These are phyloP conservation scores for Apteryx mantelli DNA, from an alignment of 2,113 vertebrate genomes.

Conservation along the genomic window DNA sequence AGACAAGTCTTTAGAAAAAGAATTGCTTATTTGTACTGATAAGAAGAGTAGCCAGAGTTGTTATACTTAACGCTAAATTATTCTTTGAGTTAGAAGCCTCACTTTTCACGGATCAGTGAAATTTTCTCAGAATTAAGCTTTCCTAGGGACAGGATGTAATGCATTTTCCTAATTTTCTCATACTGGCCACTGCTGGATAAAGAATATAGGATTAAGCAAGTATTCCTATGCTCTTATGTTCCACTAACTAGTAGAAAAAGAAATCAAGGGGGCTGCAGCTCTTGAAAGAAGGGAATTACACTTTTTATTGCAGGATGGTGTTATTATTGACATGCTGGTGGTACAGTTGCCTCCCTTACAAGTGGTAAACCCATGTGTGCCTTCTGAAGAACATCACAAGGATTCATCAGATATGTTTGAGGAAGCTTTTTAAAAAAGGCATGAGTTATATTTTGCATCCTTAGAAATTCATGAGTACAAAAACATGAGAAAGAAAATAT, in stretches of 20 bases:
- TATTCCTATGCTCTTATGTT: background rate
- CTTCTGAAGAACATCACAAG: background rate
- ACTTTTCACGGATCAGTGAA: background rate
- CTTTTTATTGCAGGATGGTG: background rate
- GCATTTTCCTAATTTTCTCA: background rate
- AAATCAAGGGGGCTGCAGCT: background rate
- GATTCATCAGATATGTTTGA: background rate
- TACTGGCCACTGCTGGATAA: background rate
- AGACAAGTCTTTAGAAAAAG: background rate
- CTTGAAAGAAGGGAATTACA: background rate
- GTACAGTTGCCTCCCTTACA: background rate
- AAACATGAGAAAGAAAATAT: background rate
- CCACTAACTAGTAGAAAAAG: background rate
- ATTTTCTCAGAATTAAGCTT: background rate
- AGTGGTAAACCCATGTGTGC: background rate
- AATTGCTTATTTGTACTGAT: background rate
- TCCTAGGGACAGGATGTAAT: background rate
- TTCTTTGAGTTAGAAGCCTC: background rate
- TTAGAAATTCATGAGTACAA: background rate
- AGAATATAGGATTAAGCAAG: background rate
- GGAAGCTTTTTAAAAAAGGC: accelerated
- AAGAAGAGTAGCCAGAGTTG: background rate
- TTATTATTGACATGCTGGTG: background rate
- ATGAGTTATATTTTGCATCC: background rate
- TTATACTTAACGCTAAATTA: background rate